Evolutionary conservation across 2,113 vertebrate genomes (phyloP), one percentile per base, ranked within the genome.

Genomic region (Collichthys lucidus): DNA sequence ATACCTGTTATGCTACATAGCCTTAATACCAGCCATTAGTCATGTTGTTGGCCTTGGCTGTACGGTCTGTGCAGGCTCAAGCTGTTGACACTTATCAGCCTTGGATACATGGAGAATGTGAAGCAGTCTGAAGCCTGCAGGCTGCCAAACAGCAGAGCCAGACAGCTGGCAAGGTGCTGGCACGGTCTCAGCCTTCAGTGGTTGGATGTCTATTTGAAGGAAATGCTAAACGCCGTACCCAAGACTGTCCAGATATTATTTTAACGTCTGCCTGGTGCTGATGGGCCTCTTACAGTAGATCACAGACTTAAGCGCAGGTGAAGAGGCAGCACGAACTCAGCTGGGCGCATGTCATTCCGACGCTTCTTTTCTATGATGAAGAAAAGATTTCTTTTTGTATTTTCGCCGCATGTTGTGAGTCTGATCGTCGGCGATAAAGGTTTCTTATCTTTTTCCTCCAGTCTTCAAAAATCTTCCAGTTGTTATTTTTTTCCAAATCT

Each of bases 21-120:
- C 53, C 61, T 85, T 72, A 84, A 86, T 79, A 84, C 22, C 78
- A 72, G 50, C 0, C 3, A 79, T 89, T 87, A 86, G 80, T 90
- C 86, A 87, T 47, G 52, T 29, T 42, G 24, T 62, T 82, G 80
- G 77, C 80, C 79, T 71, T 64, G 82, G 74, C 19, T 44, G 70
- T 26, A 11, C 59, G 2, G 9, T 53, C 5, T 68, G 59, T 71
- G 35, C 82, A 69, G 59, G 61, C 82, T 85, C 73, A 81, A 81
- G 90, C 90, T 90, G 90, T 79, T 84, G 79, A 88, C 79, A 47
- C 80, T 71, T 46, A 68, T 68, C 78, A 63, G 77, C 64, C 50
- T 56, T 20, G 72, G 77, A 80, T 57, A 79, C 52, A 57, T 0
- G 0, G 29, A 84, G 59, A 77, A 68, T 4, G 49, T 35, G 44